Evolutionary conservation across 2,797 vertebrate species (phyloP), one percentile per base, ranked within the genome.

Genomic region (Labeo calbasu): DNA sequence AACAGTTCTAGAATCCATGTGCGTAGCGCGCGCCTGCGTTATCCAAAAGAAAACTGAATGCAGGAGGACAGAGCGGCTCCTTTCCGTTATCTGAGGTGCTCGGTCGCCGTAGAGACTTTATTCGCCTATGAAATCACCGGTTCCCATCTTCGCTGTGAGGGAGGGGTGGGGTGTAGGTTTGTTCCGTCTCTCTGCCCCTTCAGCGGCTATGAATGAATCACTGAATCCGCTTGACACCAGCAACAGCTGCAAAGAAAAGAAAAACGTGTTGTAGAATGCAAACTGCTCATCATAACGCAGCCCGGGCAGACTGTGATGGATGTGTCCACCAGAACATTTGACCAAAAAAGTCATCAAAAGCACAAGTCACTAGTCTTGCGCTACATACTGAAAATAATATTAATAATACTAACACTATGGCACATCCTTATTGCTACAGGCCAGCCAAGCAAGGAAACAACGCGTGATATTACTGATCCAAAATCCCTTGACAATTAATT

Each of bases 131-230:
- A 88, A 91, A 91, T 92, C 90, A 83, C 80, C 87, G 91, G 90
- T 89, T 94, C 91, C 91, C 92, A 92, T 95, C 90, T 94, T 93
- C 91, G 86, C 83, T 76, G 81, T 85, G 84, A 90, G 89, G 85
- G 81, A 57, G 87, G 82, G 83, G 63, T 63, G 75, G 76, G 40
- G 23, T 80, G 72, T 72, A 51, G 28, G 53, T 78, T 87, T 69
- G 69, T 87, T 76, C 81, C 87, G 81, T 88, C 86, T n/a, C 83
- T 87, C 15, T 85, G 85, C 66, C 81, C 89, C 87, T 91, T 90
- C 86, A 73, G 69, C 89, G 88, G 85, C 89, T 89, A 32, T 84
- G 89, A 87, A 88, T 84, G 89, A 88, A 88, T 84, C 86, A 93
- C 92, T 90, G 91, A 88, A 89, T 91, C 88, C 89, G 78, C 86